A percentile compares a stretch with the other conserved stretches of the same genome.
Conservation (phyloP, 2,888 invertebrate species). For the Cephalotes varians region DNA sequence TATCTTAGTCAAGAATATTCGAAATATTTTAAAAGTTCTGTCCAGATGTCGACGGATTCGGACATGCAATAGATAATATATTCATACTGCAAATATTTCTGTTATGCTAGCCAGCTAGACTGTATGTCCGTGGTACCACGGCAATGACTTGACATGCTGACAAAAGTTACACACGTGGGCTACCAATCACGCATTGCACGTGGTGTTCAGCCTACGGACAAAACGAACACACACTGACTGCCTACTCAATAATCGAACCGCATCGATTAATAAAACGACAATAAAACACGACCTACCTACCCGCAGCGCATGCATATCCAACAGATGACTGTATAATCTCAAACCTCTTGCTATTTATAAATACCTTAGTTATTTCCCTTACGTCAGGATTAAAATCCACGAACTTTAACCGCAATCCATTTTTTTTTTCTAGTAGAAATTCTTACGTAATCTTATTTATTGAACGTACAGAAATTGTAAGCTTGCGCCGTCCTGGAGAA, state of each 20-base stretch:
- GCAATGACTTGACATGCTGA: conserved; percentile 55
- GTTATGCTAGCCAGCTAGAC: conserved; percentile 18
- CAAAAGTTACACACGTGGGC: conserved; percentile 69
- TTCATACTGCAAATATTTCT: conserved; percentile 59
- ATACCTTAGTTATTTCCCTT: conserved; percentile 39
- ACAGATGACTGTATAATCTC: conserved; percentile 53
- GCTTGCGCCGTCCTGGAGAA: neutral
- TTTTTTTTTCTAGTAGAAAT: neutral
- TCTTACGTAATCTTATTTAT: neutral
- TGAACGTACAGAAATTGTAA: neutral
- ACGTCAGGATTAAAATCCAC: conserved; percentile 9
- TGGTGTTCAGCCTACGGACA: conserved; percentile 57
- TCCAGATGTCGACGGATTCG: conserved; percentile 34
- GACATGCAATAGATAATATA: conserved; percentile 61
- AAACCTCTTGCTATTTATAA: conserved; percentile 23
- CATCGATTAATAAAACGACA: conserved; percentile 79
- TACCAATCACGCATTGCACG: conserved; percentile 60
- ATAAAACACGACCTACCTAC: conserved; percentile 73
- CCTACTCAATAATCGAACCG: conserved; percentile 75
- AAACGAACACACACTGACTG: conserved; percentile 59
- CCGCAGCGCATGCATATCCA: conserved; percentile 46
- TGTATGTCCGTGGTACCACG: conserved; percentile 22
- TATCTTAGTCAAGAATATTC: neutral
- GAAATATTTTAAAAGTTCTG: neutral
- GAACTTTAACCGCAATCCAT: neutral